These are phyloP conservation scores for Pogona vitticeps DNA, from an alignment of 2,113 vertebrate genomes.

Conservation along the genomic window DNA sequence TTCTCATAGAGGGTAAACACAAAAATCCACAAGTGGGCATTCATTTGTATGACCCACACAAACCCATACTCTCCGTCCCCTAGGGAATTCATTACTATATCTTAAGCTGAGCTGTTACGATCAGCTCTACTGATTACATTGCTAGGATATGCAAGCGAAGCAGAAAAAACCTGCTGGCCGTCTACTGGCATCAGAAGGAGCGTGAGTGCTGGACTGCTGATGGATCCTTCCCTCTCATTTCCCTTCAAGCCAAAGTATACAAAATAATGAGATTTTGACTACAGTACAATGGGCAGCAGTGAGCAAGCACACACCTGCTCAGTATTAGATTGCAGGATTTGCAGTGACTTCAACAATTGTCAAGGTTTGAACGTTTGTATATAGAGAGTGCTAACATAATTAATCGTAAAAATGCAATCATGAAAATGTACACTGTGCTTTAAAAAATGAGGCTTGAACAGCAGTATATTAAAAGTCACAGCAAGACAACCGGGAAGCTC, in stretches of 20 bases:
- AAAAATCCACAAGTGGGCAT: not conserved
- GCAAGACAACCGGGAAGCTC: too few relatives aligned
- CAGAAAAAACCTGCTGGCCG: conserved; percentile 12
- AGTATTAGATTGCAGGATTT: not conserved
- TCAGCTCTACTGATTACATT: conserved; percentile 28
- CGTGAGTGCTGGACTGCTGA: not conserved
- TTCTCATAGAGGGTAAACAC: not conserved
- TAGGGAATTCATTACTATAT: not conserved
- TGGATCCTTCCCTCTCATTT: not conserved
- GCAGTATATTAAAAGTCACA: too few relatives aligned
- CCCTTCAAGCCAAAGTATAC: not conserved
- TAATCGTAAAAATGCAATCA: too few relatives aligned
- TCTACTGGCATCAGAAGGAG: conserved; percentile 1
- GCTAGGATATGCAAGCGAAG: conserved; percentile 13
- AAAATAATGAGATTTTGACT: not conserved
- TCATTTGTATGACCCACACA: not conserved
- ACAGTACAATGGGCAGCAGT: not conserved
- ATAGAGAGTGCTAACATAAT: too few relatives aligned
- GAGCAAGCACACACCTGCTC: not conserved
- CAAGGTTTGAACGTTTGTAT: too few relatives aligned
- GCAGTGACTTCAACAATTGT: not conserved
- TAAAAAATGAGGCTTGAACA: too few relatives aligned
- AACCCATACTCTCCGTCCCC: not conserved
- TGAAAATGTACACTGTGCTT: too few relatives aligned
- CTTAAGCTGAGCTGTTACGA: conserved; percentile 10